Evolutionary conservation across 2,797 vertebrate species (phyloP).

Genomic region (Adelosebastes latens): DNA sequence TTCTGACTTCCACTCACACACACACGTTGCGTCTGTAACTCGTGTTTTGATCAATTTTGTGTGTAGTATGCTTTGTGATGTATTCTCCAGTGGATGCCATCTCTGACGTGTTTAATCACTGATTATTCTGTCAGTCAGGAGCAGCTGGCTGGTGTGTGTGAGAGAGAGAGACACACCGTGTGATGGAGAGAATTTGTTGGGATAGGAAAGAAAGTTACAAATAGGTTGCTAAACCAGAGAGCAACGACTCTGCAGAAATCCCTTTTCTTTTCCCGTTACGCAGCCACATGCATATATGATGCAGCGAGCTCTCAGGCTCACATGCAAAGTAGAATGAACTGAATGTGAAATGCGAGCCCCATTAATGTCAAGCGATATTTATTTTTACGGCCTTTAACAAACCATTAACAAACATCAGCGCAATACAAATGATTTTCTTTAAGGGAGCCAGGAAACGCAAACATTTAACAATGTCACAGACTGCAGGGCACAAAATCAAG

Average conservation of each 20-base stretch:
- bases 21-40: background rate
- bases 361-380: constrained; percentile 6
- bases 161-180: background rate
- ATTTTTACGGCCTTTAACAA: constrained; percentile 7
- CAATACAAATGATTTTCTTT: background rate
- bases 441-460: background rate
- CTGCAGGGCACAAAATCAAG: background rate
- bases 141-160: constrained; percentile 9
- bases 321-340: background rate
- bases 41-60: constrained; percentile 26
- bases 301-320: background rate
- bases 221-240: background rate
- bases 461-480: background rate
- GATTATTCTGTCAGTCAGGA: constrained; percentile 53
- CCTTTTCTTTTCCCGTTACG: background rate
- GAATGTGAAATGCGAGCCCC: background rate
- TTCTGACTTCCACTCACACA: background rate
- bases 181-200: background rate
- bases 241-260: background rate
- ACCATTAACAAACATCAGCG: background rate
- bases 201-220: background rate
- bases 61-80: constrained; percentile 35
- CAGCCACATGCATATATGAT: background rate
- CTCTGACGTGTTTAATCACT: constrained; percentile 56
- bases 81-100: constrained; percentile 38